These are phyloP conservation scores for Halesus radiatus DNA, from an alignment of 1,140 invertebrate genomes.

Conservation along the genomic window DNA sequence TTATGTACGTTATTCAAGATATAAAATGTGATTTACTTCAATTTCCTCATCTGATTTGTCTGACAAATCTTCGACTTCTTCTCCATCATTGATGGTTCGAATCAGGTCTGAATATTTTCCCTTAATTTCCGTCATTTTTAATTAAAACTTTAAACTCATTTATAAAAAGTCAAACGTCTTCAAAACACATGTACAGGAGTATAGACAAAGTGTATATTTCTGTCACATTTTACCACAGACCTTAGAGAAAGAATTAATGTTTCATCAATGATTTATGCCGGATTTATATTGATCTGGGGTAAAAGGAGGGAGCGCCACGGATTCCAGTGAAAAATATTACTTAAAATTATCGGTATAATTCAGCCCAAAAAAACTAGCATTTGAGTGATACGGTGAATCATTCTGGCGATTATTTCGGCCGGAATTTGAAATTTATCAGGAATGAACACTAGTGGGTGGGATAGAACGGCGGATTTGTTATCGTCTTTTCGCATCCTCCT, in stretches of 20 bases:
- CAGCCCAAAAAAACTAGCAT: too few relatives aligned
- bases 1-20: constrained; percentile 26
- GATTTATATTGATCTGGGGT: too few relatives aligned
- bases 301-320: too few relatives aligned
- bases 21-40: constrained; percentile 73
- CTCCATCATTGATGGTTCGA: constrained; percentile 81
- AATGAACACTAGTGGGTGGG: too few relatives aligned
- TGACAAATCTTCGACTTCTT: constrained; percentile 82
- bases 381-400: too few relatives aligned
- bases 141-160: constrained; percentile 6
- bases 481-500: too few relatives aligned
- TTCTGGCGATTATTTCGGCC: too few relatives aligned
- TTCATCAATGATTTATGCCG: too few relatives aligned
- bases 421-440: too few relatives aligned
- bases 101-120: constrained; percentile 60
- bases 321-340: too few relatives aligned
- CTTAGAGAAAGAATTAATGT: background rate
- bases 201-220: constrained; percentile 2
- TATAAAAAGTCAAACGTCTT: background rate
- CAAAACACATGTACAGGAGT: constrained; percentile 38
- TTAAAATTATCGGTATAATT: too few relatives aligned
- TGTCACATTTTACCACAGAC: background rate
- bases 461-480: too few relatives aligned
- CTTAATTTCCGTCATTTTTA: constrained; percentile 33
- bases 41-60: constrained; percentile 87